phyloP scores from a whole-genome alignment of 2,888 invertebrate genomes.

The Leucania comma region DNA sequence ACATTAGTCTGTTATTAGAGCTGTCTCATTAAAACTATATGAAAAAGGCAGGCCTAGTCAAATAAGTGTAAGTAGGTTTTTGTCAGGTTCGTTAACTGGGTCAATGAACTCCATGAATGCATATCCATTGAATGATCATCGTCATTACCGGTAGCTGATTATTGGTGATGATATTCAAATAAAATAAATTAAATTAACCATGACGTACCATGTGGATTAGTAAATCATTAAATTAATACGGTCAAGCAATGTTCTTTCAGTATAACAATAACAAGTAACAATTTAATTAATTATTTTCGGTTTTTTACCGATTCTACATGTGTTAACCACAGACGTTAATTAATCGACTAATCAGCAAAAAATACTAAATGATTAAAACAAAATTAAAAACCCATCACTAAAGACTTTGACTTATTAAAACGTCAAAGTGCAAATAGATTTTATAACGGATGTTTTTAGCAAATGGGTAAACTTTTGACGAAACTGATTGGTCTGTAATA shows the following conservation, averaged over 20 bases:
- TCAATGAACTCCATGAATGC: slow-evolving; percentile 69
- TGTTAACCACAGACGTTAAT: slow-evolving; percentile 21
- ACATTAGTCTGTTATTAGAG: slow-evolving; percentile 53
- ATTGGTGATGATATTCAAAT: slow-evolving; percentile 75
- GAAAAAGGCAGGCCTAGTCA: slow-evolving; percentile 51
- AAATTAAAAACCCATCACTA: slow-evolving; percentile 11
- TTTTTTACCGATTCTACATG: background rate
- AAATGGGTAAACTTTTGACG: slow-evolving; percentile 38
- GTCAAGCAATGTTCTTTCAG: slow-evolving; percentile 29
- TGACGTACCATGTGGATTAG: slow-evolving; percentile 27
- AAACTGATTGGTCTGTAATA: slow-evolving; percentile 25
- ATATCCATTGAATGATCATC: slow-evolving; percentile 62
- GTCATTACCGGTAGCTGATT: slow-evolving; percentile 69
- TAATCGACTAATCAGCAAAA: slow-evolving; percentile 44
- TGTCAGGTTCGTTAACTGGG: slow-evolving; percentile 55
- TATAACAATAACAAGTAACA: slow-evolving; percentile 24
- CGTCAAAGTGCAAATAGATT: slow-evolving; percentile 13
- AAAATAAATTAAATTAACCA: slow-evolving; percentile 61
- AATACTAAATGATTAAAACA: slow-evolving; percentile 1
- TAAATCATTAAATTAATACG: slow-evolving; percentile 60
- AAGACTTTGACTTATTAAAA: slow-evolving; percentile 22
- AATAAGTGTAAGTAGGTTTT: slow-evolving; percentile 50
- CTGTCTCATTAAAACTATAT: slow-evolving; percentile 67
- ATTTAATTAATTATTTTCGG: slow-evolving; percentile 9
- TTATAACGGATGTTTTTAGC: slow-evolving; percentile 17